These are phyloP conservation scores for Synodontis membranacea DNA, from an alignment of 2,113 vertebrate species.

Conservation along the genomic window DNA sequence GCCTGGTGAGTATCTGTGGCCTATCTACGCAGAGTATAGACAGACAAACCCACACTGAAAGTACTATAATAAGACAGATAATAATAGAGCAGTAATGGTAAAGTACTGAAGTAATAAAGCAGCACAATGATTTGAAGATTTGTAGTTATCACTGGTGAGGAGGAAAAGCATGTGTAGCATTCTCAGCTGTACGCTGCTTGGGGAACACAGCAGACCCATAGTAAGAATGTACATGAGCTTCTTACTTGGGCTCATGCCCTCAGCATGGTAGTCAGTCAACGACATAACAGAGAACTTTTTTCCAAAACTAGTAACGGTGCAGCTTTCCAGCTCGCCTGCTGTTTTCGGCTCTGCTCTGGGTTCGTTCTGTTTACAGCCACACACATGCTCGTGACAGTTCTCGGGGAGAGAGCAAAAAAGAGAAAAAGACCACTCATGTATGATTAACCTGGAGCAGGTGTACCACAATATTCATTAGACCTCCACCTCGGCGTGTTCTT, in stretches of 20 bases:
- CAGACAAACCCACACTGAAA: neutral
- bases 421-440: neutral
- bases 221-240: neutral
- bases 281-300: neutral
- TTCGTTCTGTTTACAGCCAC: neutral
- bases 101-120: neutral
- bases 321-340: neutral
- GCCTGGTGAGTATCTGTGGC: conserved; percentile 76
- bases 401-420: too few relatives aligned
- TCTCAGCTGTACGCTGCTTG: neutral
- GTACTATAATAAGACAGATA: neutral
- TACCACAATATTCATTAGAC: neutral
- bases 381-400: too few relatives aligned
- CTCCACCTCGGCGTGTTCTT: neutral
- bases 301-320: neutral
- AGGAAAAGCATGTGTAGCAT: neutral
- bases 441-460: neutral
- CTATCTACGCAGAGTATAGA: neutral
- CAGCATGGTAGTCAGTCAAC: neutral
- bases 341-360: neutral
- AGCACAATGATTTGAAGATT: neutral
- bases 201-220: neutral
- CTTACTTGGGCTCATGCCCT: neutral
- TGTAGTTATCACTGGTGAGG: neutral
- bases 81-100: neutral